phyloP scores from a whole-genome alignment of 2,113 vertebrate genomes.

The Cathartes aura region DNA sequence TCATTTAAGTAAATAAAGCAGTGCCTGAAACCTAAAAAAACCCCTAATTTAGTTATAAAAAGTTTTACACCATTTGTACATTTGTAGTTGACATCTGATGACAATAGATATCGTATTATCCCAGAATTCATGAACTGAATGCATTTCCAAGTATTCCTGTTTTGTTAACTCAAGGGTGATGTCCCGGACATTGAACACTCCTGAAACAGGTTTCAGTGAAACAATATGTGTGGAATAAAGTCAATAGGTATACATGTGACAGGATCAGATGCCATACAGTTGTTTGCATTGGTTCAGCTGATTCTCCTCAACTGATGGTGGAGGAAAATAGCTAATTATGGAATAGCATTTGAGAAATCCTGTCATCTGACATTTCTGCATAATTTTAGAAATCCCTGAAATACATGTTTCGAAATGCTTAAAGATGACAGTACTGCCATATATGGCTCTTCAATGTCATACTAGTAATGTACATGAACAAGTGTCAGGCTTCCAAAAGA shows the following conservation, averaged over 20 bases:
- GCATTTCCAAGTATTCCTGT: background rate
- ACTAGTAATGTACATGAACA: background rate
- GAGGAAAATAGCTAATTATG: background rate
- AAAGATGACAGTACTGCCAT: background rate
- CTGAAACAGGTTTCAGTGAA: background rate
- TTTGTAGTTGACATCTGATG: background rate
- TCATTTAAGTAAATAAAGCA: background rate
- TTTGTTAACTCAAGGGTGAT: background rate
- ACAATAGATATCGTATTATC: background rate
- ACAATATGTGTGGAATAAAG: rapidly evolving
- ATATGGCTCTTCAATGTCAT: background rate
- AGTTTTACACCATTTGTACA: background rate
- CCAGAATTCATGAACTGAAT: background rate
- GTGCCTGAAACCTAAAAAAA: background rate
- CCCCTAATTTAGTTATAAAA: background rate
- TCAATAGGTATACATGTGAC: background rate
- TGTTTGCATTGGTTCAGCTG: background rate
- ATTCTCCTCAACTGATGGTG: background rate
- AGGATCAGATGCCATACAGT: background rate
- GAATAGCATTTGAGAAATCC: background rate
- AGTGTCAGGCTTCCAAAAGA: background rate
- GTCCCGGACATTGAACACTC: background rate
- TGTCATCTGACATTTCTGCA: background rate
- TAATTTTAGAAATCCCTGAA: background rate
- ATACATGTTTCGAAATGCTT: background rate